Evolutionary conservation across 2,113 vertebrate genomes (phyloP).

Genomic region (Tachuris rubrigastra): DNA sequence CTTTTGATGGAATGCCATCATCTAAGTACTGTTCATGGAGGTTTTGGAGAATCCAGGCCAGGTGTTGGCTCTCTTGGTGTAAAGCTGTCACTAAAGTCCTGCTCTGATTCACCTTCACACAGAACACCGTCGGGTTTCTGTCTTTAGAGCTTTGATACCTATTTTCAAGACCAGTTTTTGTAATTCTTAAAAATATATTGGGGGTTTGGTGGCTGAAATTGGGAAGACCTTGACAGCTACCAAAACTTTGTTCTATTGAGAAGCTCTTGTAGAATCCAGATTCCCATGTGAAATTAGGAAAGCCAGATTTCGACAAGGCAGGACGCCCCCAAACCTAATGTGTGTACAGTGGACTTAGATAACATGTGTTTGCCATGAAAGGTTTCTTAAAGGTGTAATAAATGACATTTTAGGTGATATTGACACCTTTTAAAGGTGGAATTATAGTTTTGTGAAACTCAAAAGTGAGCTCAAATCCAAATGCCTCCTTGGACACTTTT

Average conservation of each 20-base stretch:
- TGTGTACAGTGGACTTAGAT: background rate
- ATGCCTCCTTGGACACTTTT: background rate
- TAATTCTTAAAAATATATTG: background rate
- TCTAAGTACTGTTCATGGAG: fast-evolving
- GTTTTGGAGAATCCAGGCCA: background rate
- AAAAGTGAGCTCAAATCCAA: background rate
- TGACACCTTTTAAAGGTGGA: background rate
- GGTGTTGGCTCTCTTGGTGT: background rate
- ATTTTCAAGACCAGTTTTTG: background rate
- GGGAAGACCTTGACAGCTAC: background rate
- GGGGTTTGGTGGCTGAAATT: background rate
- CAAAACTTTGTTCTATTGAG: background rate
- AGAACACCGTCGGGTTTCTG: background rate
- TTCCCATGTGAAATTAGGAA: background rate
- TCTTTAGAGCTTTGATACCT: background rate
- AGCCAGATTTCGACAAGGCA: background rate
- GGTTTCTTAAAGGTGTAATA: background rate
- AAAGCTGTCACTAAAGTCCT: background rate
- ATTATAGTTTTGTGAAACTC: background rate
- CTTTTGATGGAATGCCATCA: background rate
- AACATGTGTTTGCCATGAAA: background rate
- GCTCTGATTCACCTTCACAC: background rate
- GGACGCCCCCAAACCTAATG: background rate
- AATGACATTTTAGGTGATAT: background rate
- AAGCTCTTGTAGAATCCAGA: background rate